Evolutionary conservation across 2,888 invertebrate species (phyloP), one percentile per base, ranked within the genome.

Genomic region (Pollenia labialis): DNA sequence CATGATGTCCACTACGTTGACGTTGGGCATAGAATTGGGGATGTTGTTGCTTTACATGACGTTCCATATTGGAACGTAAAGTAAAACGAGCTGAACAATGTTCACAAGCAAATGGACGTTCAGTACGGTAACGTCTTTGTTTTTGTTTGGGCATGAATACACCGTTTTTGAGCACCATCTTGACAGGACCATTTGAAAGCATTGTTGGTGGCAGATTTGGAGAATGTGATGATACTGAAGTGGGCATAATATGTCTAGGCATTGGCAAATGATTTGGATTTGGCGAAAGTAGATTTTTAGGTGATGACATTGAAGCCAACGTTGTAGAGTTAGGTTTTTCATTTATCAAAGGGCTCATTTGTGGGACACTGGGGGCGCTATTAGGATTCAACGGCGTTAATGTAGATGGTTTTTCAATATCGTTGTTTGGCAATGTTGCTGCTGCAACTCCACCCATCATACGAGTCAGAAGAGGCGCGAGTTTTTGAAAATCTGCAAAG

Each of bases 11-110:
- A 3, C 94, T 94, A 42, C 96, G 93, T 89, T 97, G 96, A 56
- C 97, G 94, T 88, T 97, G 96, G 75, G 97, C 97, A 96, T 98
- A 98, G 91, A 95, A 96, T 87, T 97, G 97, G 0, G 98, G 98
- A 94, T 98, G 98, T 90, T 98, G 98, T 90, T 98, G 98, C 91
- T 98, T 98, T 4, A 98, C 97, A 90, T 98, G 98, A 0, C 98
- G 95, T 92, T 98, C 98, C 97, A 98, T 98, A 90, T 98, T 98
- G 11, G 98, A 98, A n/a, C 97, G 95, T 12, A 98, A 94, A 0
- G 98, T 98, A 91, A 98, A 98, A 75, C 97, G 94, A 0, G 98
- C 98, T 0, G 97, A 96, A 93, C 98, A 98, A 91, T 97, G 97
- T 82, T 97, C 97, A 92, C 98, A 98, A 0, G 97, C 96, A 93